Base-by-base conservation (phyloP, 2,113 vertebrate species). In the Setophaga kirtlandii region DNA sequence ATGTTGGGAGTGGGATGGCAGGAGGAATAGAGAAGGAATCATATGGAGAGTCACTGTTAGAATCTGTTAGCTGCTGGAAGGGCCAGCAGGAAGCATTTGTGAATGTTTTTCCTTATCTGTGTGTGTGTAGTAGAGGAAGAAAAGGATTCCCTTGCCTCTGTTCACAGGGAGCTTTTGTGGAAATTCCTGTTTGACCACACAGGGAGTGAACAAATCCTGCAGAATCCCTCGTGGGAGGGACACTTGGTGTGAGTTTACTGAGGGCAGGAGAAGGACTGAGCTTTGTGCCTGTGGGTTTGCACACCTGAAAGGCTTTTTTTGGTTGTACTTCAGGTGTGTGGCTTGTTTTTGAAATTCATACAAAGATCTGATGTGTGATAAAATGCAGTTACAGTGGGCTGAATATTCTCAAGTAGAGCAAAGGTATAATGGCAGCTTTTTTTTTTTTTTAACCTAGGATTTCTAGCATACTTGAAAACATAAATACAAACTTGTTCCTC, bases 201-300 rank as follows among this genome's bases (percentile, higher is more conserved):
- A 23, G 35, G 12, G 7, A 60, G 39, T 2, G 11, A 42, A 10
- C 11, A 3, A 0, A 0, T 13, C 4, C 3, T 5, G 31, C 70
- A 27, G 58, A 15, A 19, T 25, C 23, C 30, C 47, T 49, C 0
- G 0, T 55, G 56, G 33, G 14, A 35, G n/a, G 33, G n/a, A 35
- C 24, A 4, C 23, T 37, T 7, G 18, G 14, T 41, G 23, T 5
- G 16, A 24, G 7, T 41, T 53, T 52, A 4, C 10, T 35, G 49
- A 42, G 62, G 35, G 25, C 42, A 70, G 16, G n/a, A 50, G 42
- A n/a, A 53, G 86, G 42, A 46, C 39, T 80, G 71, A 53, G 27
- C 31, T 52, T 23, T 27, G 10, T 65, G 46, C 14, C 19, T 49
- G 6, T 68, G 74, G 4, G 3, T 58, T 71, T 93, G 37, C n/a